Percentiles rank a stretch among this genome's conserved stretches.
These are phyloP conservation scores for Phaethon lepturus DNA, from an alignment of 2,113 vertebrate genomes.

Conservation along the genomic window DNA sequence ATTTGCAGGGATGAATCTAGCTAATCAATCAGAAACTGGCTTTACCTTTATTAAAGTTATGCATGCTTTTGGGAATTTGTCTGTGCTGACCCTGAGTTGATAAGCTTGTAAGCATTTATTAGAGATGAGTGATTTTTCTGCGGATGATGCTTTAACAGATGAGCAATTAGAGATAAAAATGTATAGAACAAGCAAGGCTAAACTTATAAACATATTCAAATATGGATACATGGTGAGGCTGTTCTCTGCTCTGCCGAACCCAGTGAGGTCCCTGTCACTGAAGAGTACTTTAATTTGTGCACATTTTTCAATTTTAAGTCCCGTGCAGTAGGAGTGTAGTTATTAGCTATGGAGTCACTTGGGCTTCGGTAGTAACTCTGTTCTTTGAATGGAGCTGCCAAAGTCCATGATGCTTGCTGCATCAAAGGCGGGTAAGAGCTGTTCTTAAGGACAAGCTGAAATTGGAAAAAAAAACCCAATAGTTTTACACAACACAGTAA, in stretches of 20 bases:
- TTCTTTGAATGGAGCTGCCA: conserved; percentile 88
- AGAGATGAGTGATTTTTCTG: background rate
- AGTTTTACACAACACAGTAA: background rate
- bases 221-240: conserved; percentile 69
- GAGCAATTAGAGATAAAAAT: background rate
- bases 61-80: background rate
- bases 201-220: background rate
- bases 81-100: background rate
- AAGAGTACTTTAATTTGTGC: background rate
- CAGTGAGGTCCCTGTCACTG: background rate
- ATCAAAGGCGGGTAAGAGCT: conserved; percentile 83
- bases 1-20: background rate
- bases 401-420: conserved; percentile 78
- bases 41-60: background rate
- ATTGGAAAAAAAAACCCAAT: background rate
- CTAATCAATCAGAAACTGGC: background rate
- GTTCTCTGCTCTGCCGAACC: background rate
- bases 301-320: conserved; percentile 80
- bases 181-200: background rate
- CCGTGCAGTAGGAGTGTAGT: conserved; percentile 80
- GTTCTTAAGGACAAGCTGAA: conserved; percentile 74
- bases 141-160: background rate
- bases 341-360: conserved; percentile 89
- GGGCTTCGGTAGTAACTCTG: conserved; percentile 74
- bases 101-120: background rate